Percentiles rank a stretch among this genome's conserved stretches.
Conservation (phyloP, 2,888 invertebrate species). For the Scaptomyza reducta region DNA sequence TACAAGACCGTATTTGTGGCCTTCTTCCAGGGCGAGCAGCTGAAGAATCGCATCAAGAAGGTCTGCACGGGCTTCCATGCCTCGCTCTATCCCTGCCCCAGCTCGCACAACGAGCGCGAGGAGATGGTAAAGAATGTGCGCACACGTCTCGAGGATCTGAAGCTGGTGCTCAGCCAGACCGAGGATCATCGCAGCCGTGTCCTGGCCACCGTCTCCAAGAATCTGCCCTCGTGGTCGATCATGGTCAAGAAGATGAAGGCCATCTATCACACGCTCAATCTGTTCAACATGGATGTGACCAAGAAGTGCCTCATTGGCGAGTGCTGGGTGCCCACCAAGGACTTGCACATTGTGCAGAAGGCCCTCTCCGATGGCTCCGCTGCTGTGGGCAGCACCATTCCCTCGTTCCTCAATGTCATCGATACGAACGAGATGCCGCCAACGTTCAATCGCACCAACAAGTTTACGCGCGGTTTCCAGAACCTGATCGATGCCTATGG, state of each 20-base stretch:
- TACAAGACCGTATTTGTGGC: constrained; percentile 93
- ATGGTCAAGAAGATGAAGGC: constrained; percentile 96
- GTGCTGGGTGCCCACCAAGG: constrained; percentile 93
- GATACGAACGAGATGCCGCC: constrained; percentile 93
- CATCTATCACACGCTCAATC: constrained; percentile 96
- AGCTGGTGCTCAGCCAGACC: constrained; percentile 91
- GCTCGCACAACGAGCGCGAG: constrained; percentile 90
- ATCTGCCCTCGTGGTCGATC: constrained; percentile 92
- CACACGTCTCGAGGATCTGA: constrained; percentile 93
- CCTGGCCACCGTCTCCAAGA: constrained; percentile 92
- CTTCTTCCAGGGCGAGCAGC: constrained; percentile 93
- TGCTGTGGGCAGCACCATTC: constrained; percentile 94
- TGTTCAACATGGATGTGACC: constrained; percentile 96
- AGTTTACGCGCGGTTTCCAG: constrained; percentile 97
- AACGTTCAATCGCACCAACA: constrained; percentile 96
- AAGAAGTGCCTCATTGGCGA: constrained; percentile 96
- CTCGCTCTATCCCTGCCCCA: constrained; percentile 94
- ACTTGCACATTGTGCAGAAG: constrained; percentile 90
- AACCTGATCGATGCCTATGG: constrained; percentile 97
- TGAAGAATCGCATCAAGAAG: constrained; percentile 93
- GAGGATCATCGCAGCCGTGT: constrained; percentile 94
- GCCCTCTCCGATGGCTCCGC: constrained; percentile 94
- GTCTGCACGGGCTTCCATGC: constrained; percentile 95
- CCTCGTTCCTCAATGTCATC: constrained; percentile 96
- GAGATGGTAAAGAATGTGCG: constrained; percentile 94